Evolutionary conservation across 2,113 vertebrate genomes (phyloP).

Genomic region (Carassius carassius): DNA sequence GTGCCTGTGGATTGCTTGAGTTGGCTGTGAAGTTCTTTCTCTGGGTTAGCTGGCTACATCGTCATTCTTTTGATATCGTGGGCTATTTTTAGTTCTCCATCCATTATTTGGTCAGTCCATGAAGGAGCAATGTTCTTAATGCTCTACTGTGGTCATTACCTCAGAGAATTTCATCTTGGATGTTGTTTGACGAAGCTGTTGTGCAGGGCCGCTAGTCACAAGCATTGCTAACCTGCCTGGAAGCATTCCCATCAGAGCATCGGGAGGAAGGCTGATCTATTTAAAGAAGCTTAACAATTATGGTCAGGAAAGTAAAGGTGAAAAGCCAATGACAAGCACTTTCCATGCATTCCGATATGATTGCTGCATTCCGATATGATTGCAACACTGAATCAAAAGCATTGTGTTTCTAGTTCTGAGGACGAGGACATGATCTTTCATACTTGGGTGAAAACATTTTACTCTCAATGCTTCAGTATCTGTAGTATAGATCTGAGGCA

Average conservation of each 20-base stretch:
- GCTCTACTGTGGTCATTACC: background rate
- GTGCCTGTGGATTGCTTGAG: background rate
- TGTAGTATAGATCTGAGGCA: background rate
- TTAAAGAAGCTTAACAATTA: conserved; percentile 79
- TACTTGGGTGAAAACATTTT: background rate
- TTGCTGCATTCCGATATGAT: conserved; percentile 14
- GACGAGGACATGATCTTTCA: background rate
- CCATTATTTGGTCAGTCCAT: background rate
- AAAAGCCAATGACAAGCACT: conserved; percentile 66
- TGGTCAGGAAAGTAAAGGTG: conserved; percentile 67
- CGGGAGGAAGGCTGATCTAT: conserved; percentile 73
- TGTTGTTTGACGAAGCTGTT: conserved; percentile 26
- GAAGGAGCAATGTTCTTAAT: background rate
- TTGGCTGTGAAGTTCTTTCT: background rate
- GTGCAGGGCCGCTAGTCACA: conserved; percentile 3
- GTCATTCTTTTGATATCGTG: background rate
- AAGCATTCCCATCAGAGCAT: conserved; percentile 58
- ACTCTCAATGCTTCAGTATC: background rate
- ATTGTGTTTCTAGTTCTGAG: background rate
- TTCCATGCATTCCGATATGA: conserved; percentile 21
- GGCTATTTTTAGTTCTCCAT: background rate
- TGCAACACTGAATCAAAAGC: background rate
- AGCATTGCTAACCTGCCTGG: conserved; percentile 24
- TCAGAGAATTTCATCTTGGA: conserved; percentile 1
- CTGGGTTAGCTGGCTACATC: background rate